These are phyloP conservation scores for Callyntrura guangdongensis DNA, from an alignment of 2,888 invertebrate genomes.

Conservation along the genomic window DNA sequence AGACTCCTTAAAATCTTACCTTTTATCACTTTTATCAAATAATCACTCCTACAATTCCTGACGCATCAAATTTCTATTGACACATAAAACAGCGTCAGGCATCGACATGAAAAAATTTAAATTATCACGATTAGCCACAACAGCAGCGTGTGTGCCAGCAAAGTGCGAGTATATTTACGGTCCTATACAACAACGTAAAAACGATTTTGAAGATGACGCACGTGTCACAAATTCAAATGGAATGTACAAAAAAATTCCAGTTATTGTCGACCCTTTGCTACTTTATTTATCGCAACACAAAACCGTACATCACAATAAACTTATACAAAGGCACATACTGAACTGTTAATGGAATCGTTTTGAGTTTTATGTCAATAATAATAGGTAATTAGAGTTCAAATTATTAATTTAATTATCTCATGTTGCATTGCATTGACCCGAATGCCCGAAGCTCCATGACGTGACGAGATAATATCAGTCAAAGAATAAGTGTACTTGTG, in stretches of 20 bases:
- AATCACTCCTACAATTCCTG: slow-evolving; percentile 77
- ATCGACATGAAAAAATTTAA: slow-evolving; percentile 73
- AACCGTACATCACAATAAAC: slow-evolving; percentile 35
- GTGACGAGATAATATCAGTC: slow-evolving; percentile 75
- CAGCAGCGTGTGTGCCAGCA: slow-evolving; percentile 26
- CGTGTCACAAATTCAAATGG: slow-evolving; percentile 54
- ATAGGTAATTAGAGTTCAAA: slow-evolving; percentile 77
- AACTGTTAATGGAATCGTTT: slow-evolving; percentile 60
- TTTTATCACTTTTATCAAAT: slow-evolving; percentile 78
- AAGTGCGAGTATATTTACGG: slow-evolving; percentile 54
- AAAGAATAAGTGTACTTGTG: slow-evolving; percentile 66
- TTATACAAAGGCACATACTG: slow-evolving; percentile 3
- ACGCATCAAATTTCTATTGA: slow-evolving; percentile 80
- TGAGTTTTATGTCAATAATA: slow-evolving; percentile 49
- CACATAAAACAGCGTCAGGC: slow-evolving; percentile 76
- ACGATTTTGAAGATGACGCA: slow-evolving; percentile 54
- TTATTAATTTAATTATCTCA: slow-evolving; percentile 83
- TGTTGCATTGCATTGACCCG: slow-evolving; percentile 82
- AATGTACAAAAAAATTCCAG: slow-evolving; percentile 55
- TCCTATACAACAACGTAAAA: slow-evolving; percentile 22
- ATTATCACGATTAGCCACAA: slow-evolving; percentile 73
- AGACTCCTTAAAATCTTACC: slow-evolving; percentile 72
- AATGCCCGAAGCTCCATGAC: slow-evolving; percentile 80
- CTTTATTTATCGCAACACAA: slow-evolving; percentile 38
- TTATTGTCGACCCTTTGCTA: slow-evolving; percentile 56